phyloP scores from a whole-genome alignment of 2,888 invertebrate genomes.

The Octodonta nipae region DNA sequence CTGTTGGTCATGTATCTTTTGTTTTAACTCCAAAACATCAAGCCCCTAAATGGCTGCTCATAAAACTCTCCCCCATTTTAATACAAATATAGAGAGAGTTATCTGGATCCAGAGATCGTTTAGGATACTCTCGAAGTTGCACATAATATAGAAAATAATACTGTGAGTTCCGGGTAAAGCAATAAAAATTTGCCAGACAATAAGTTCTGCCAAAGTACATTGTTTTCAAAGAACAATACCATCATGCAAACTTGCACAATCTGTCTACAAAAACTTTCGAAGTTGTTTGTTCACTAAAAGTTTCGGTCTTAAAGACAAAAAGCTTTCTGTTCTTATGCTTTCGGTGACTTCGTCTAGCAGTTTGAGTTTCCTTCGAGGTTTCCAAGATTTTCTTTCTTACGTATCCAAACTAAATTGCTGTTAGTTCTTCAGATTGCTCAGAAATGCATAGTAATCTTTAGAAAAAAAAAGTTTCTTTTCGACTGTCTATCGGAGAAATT shows the following conservation, averaged over 20 bases:
- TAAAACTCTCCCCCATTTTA: too few species aligned
- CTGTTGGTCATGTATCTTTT: too few species aligned
- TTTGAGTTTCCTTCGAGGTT: background rate
- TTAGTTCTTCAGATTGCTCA: too few species aligned
- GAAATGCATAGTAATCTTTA: slow-evolving; percentile 2
- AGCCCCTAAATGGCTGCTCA: too few species aligned
- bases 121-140: too few species aligned
- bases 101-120: too few species aligned
- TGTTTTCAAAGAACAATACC: slow-evolving; percentile 27
- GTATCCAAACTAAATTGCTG: slow-evolving; percentile 1
- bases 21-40: too few species aligned
- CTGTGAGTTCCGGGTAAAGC: slow-evolving; percentile 15
- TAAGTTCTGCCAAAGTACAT: slow-evolving; percentile 25
- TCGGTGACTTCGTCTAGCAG: too few species aligned
- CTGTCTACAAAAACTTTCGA: slow-evolving; percentile 26
- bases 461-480: background rate
- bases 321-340: slow-evolving; percentile 8
- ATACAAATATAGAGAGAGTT: too few species aligned
- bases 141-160: slow-evolving; percentile 5
- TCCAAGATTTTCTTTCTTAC: slow-evolving; percentile 1
- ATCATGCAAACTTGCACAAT: slow-evolving; percentile 27
- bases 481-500: too few species aligned
- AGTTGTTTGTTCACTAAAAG: slow-evolving; percentile 25
- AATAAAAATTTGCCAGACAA: slow-evolving; percentile 28
- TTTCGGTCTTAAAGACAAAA: slow-evolving; percentile 20